phyloP scores from a whole-genome alignment of 1,140 invertebrate genomes.

The Teleogryllus occipitalis region DNA sequence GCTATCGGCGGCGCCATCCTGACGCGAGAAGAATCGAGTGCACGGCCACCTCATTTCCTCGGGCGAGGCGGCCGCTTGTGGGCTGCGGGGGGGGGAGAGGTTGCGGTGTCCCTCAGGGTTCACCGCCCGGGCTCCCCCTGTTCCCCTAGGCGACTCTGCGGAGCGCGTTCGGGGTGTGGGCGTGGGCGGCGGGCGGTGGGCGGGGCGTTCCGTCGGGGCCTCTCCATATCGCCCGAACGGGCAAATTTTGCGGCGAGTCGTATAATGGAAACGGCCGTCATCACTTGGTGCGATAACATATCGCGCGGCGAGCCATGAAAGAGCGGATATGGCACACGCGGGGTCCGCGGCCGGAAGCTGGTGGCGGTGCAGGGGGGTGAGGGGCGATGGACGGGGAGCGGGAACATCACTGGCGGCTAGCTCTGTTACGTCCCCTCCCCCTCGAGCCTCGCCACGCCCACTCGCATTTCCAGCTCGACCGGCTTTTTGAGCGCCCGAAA shows the following conservation, averaged over 20 bases:
- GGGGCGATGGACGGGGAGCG: not conserved
- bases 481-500: not conserved
- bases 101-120: too few species aligned
- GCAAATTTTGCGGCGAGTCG: constrained; percentile 3
- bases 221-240: not conserved
- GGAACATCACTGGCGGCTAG: too few species aligned
- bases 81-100: too few species aligned
- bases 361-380: too few species aligned
- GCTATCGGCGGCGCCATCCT: too few species aligned
- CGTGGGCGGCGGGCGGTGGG: not conserved
- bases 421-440: not conserved
- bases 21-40: too few species aligned
- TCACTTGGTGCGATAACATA: not conserved
- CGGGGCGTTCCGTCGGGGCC: not conserved
- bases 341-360: not conserved
- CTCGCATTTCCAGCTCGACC: not conserved
- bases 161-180: not conserved
- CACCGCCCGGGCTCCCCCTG: too few species aligned
- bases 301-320: not conserved
- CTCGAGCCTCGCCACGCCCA: not conserved
- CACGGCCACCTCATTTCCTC: too few species aligned
- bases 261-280: not conserved
- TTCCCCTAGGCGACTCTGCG: not conserved
- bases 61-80: too few species aligned
- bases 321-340: not conserved